Percentiles rank a stretch among this genome's conserved stretches.
Evolutionary conservation across 1,140 invertebrate genomes (phyloP).

Genomic region (Drosophila bocqueti): DNA sequence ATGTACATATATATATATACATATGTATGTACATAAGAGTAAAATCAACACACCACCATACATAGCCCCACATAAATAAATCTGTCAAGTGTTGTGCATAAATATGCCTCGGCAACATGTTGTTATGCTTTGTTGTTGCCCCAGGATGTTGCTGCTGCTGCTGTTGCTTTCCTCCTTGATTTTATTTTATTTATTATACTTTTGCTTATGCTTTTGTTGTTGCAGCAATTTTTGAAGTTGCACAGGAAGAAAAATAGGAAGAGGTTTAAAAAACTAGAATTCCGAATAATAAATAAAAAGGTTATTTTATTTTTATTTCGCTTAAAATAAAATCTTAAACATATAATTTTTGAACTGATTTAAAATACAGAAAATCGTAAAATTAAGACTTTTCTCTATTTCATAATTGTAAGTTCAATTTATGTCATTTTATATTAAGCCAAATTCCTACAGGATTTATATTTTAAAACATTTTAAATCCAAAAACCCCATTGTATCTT

Average conservation of each 20-base stretch:
- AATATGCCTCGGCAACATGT: constrained; percentile 82
- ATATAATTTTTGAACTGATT: not conserved
- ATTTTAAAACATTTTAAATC: not conserved
- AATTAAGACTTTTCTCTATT: too few relatives aligned
- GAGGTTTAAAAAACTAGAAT: not conserved
- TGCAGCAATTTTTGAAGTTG: constrained; percentile 7
- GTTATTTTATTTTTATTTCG: too few relatives aligned
- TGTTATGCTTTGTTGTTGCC: constrained; percentile 77
- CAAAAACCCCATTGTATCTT: too few relatives aligned
- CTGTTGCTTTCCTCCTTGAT: constrained; percentile 41
- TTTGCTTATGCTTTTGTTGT: constrained; percentile 20
- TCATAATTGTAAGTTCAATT: not conserved
- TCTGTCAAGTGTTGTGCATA: constrained; percentile 83
- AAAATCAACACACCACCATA: constrained; percentile 55
- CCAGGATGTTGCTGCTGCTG: constrained; percentile 58
- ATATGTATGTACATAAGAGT: not conserved
- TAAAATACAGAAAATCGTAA: not conserved
- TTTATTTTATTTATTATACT: constrained; percentile 29
- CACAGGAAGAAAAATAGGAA: constrained; percentile 4
- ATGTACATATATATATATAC: not conserved
- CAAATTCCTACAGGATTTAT: not conserved
- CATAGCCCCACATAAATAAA: constrained; percentile 78
- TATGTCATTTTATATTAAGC: not conserved
- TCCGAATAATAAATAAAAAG: too few relatives aligned
- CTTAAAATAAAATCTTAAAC: not conserved